Evolutionary conservation across 2,888 invertebrate species (phyloP).

Genomic region (Lepas anatifera): DNA sequence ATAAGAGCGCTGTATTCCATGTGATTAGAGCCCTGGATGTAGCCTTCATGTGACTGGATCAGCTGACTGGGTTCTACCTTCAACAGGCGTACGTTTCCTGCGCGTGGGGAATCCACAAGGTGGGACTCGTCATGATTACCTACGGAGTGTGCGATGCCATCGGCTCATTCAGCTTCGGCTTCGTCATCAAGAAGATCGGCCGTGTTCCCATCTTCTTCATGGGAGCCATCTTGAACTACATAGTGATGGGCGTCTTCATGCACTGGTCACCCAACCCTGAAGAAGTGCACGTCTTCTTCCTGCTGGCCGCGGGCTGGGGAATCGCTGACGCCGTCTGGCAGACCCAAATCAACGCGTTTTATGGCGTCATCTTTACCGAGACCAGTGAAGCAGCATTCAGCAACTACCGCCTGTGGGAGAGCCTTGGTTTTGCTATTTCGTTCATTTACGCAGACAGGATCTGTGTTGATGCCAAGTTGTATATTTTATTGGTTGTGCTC

Average conservation of each 20-base stretch:
- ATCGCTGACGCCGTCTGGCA: slow-evolving; percentile 94
- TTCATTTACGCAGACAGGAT: slow-evolving; percentile 66
- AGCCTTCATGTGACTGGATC: too few species aligned
- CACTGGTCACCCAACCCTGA: slow-evolving; percentile 78
- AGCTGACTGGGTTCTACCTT: too few species aligned
- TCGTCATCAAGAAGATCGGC: slow-evolving; percentile 83
- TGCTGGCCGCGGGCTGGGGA: slow-evolving; percentile 85
- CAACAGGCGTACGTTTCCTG: slow-evolving; percentile 74
- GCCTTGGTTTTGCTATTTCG: slow-evolving; percentile 74
- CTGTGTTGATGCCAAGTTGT: slow-evolving; percentile 58
- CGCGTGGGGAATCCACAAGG: slow-evolving; percentile 76
- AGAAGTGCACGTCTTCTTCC: slow-evolving; percentile 66
- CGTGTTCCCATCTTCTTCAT: slow-evolving; percentile 61
- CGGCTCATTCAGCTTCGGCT: slow-evolving; percentile 81
- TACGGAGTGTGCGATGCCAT: slow-evolving; percentile 88
- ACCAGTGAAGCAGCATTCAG: slow-evolving; percentile 82
- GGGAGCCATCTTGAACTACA: slow-evolving; percentile 61
- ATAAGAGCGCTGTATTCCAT: too few species aligned
- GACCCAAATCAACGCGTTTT: slow-evolving; percentile 84
- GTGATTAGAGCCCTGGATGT: too few species aligned
- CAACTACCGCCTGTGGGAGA: slow-evolving; percentile 85
- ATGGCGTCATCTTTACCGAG: slow-evolving; percentile 71
- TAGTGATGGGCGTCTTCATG: slow-evolving; percentile 64
- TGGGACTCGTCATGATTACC: slow-evolving; percentile 95
- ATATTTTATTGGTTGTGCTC: slow-evolving; percentile 52